These are phyloP conservation scores for Pollenia griseotomentosa DNA, from an alignment of 2,888 invertebrate species.

Conservation along the genomic window DNA sequence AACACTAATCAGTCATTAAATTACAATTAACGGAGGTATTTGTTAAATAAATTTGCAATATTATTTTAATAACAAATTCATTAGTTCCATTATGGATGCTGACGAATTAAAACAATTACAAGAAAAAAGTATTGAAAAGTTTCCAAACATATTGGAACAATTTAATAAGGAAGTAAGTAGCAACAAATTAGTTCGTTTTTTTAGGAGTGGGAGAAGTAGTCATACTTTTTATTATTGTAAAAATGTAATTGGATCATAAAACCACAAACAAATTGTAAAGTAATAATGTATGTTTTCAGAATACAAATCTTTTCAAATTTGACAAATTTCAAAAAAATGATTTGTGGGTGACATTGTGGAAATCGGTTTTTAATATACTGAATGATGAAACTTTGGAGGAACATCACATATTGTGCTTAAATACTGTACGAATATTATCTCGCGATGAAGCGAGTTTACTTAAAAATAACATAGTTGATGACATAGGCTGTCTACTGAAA, in stretches of 20 bases:
- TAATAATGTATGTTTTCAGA: constrained; percentile 75
- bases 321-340: constrained; percentile 81
- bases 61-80: background rate
- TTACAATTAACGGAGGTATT: too few species aligned
- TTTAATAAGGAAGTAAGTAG: constrained; percentile 82
- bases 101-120: constrained; percentile 80
- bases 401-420: constrained; percentile 80
- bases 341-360: constrained; percentile 83
- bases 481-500: constrained; percentile 88
- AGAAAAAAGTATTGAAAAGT: constrained; percentile 78
- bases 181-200: background rate
- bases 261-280: constrained; percentile 17
- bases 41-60: too few species aligned
- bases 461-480: constrained; percentile 87
- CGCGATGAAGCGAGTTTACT: constrained; percentile 91
- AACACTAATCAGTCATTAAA: too few species aligned
- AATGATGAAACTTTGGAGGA: constrained; percentile 77
- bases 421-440: constrained; percentile 85
- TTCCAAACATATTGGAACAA: constrained; percentile 78
- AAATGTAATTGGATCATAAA: constrained; percentile 10
- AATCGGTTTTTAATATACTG: constrained; percentile 81
- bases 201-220: constrained; percentile 20
- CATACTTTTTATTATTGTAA: background rate
- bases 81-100: constrained; percentile 78
- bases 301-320: constrained; percentile 82